Evolutionary conservation across 2,888 invertebrate genomes (phyloP), one percentile per base, ranked within the genome.

Genomic region (Pegoplata infirma): DNA sequence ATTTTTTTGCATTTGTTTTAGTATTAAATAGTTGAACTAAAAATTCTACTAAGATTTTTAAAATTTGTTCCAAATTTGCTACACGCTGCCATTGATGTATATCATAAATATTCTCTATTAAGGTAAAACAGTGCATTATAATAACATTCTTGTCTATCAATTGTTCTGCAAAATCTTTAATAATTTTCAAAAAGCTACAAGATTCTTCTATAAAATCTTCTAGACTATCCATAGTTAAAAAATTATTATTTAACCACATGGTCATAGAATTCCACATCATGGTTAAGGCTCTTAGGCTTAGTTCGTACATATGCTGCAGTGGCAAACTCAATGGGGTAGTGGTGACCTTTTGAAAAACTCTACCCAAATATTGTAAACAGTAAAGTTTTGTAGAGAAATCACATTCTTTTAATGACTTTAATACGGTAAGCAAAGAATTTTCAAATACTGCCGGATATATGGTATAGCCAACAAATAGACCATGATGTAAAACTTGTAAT

Each of bases 341-440:
- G 12, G 82, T 75, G 59, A 75, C 72, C 66, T 28, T 17, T 12
- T 56, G 58, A 25, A 86, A 80, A 8, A 87, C 80, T 3, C 76
- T 64, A 4, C 82, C 80, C 8, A 85, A 84, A 68, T 87, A 88
- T n/a, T 76, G 73, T 4, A 88, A 63, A 21, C 87, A 84, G 3
- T 77, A 19, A 3, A 86, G 56, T 55, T 88, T 88, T 0, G 85
- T 84, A 8, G 83, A 67, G 46, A 87, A 81, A 46, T 83, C 83
- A 68, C 82, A 84, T 49, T 84, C 84, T n/a, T 85, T 85, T n/a
- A 86, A 81, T 0, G 84, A 84, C 3, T 82, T 81, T 12, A 87
- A 59, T 0, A 84, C 82, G 32, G 82, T 84, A 0, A 81, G 40
- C 36, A 86, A 25, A 46, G 86, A 86, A 4, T 72, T 58, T 1